phyloP scores from a whole-genome alignment of 2,113 vertebrate genomes.

The Sinocyclocheilus rhinocerous region DNA sequence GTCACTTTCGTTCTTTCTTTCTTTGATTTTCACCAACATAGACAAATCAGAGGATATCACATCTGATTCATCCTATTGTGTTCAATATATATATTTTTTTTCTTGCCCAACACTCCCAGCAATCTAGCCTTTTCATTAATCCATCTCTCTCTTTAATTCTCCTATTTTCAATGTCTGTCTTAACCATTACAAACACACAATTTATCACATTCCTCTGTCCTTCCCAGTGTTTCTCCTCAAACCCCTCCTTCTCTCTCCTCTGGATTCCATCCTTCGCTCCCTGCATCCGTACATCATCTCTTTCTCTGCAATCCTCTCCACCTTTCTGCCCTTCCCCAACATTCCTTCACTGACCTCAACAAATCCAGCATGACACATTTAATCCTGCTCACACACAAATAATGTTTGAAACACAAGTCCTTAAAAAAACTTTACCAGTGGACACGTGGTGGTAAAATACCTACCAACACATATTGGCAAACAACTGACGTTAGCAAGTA shows the following conservation, averaged over 20 bases:
- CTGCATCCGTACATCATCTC: constrained; percentile 67
- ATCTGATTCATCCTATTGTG: neutral
- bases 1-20: neutral
- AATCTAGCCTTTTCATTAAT: neutral
- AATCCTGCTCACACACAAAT: neutral
- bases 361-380: constrained; percentile 1
- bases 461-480: neutral
- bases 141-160: neutral
- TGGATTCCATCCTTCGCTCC: constrained; percentile 32
- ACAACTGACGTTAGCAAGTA: neutral
- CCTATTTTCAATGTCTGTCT: constrained; percentile 51
- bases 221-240: constrained; percentile 37
- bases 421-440: constrained; percentile 17
- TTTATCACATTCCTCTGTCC: constrained; percentile 70
- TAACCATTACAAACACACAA: constrained; percentile 71
- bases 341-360: constrained; percentile 39
- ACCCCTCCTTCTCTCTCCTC: constrained; percentile 24
- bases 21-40: neutral
- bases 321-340: constrained; percentile 53
- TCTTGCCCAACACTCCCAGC: neutral
- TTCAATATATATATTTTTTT: neutral
- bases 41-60: neutral
- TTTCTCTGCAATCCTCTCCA: constrained; percentile 48
- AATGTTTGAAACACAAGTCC: neutral
- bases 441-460: neutral